Evolutionary conservation across 92 coral and sea anemone species (phyloP).

Genomic region (Epizoanthus illoricatus): DNA sequence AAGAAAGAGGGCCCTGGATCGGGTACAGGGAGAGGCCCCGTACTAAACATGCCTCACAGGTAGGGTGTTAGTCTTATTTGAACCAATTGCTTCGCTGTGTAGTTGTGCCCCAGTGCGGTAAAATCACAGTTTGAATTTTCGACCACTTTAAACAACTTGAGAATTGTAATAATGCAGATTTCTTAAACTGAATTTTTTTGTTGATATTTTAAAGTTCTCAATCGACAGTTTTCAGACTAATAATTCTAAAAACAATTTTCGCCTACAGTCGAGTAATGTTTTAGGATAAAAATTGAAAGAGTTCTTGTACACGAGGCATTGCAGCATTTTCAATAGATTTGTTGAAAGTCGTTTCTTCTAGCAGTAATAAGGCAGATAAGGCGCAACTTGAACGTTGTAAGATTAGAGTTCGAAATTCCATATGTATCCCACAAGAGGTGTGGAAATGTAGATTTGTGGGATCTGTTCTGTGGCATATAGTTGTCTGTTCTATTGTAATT

Average conservation of each 20-base stretch:
- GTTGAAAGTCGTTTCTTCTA: too few relatives aligned
- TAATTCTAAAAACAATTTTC: too few relatives aligned
- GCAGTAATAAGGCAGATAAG: too few relatives aligned
- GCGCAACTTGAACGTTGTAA: not conserved
- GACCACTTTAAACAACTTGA: not conserved
- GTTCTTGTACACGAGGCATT: not conserved
- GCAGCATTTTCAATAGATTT: too few relatives aligned
- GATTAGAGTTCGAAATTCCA: too few relatives aligned
- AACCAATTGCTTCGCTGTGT: not conserved
- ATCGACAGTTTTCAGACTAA: too few relatives aligned
- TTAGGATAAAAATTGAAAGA: too few relatives aligned
- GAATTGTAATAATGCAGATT: not conserved
- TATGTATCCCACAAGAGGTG: too few relatives aligned
- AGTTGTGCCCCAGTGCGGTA: not conserved
- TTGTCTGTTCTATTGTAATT: not conserved
- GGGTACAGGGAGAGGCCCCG: constrained; percentile 55
- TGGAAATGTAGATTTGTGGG: too few relatives aligned
- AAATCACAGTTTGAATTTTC: not conserved
- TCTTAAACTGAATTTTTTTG: not conserved
- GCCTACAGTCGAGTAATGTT: too few relatives aligned
- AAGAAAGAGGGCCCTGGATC: constrained; percentile 76
- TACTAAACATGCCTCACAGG: constrained; percentile 96
- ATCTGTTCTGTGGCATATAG: too few relatives aligned
- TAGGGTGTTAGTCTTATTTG: constrained; percentile 16
- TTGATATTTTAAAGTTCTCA: not conserved